These are phyloP conservation scores for Serinus canaria DNA, from an alignment of 2,113 vertebrate genomes.

Conservation along the genomic window DNA sequence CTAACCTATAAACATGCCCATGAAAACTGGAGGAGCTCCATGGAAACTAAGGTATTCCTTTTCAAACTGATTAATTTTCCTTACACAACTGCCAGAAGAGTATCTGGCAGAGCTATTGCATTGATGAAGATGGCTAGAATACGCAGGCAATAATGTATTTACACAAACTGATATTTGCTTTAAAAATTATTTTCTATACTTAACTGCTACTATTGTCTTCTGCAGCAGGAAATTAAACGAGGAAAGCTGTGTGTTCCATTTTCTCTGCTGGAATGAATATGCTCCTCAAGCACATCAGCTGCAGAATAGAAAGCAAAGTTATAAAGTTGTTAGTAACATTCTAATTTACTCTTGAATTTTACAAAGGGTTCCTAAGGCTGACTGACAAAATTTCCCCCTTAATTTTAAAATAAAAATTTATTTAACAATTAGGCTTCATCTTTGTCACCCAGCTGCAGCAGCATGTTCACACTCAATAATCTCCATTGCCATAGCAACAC, in stretches of 20 bases:
- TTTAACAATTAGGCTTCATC: not conserved
- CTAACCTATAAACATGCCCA: not conserved
- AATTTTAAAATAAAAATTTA: not conserved
- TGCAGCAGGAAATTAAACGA: not conserved
- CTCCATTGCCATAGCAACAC: conserved; percentile 49
- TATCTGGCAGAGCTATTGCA: not conserved
- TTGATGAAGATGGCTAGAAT: not conserved
- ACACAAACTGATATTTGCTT: not conserved
- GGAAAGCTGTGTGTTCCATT: not conserved
- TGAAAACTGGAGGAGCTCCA: not conserved
- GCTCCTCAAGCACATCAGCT: not conserved
- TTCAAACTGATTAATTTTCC: not conserved
- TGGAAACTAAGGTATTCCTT: conserved; percentile 24
- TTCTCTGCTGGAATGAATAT: not conserved
- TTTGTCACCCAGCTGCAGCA: not conserved
- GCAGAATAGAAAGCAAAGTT: not conserved
- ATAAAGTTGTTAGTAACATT: not conserved
- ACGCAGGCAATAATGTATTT: not conserved
- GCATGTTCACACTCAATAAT: not conserved
- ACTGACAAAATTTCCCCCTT: not conserved
- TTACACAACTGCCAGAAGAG: not conserved
- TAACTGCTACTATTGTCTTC: not conserved
- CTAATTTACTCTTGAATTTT: not conserved
- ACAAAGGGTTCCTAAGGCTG: not conserved
- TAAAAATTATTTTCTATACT: not conserved